Base-by-base conservation (phyloP, 2,113 vertebrate species). In the Neolamprologus sp. region DNA sequence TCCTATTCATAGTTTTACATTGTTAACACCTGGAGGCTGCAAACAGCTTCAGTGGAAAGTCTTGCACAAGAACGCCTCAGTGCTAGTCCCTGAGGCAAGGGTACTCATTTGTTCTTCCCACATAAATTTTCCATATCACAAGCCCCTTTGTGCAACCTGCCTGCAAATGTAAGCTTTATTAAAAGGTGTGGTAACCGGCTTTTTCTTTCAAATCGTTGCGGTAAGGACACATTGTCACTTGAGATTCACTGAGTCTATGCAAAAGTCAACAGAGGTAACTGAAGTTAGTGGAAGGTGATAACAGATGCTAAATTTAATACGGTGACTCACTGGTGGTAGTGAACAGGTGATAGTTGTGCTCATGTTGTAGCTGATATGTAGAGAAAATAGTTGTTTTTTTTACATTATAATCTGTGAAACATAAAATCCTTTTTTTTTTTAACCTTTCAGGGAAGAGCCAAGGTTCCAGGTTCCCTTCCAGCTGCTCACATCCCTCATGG, bases 391-490 rank as follows among this genome's bases (percentile, higher is more conserved):
- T 3, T 5, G 1, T 1, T 31, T 80, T 85, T 82, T 6, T 35
- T 53, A 14, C 9, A 21, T 31, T 12, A 57, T 12, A 28, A 26
- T 49, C 8, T 81, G 40, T 17, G 1, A 58, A 21, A 65, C 6
- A 53, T 71, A 2, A 75, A 86, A 47, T 54, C 23, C 7, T 83
- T 26, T 31, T 2, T 17, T 85, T 51, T 23, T 57, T 40, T 84
- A 53, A 80, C 75, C 71, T 85, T 83, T 80, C 35, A 99, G 99
- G 91, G 98, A 99, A 45, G 99, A 99, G 89, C 98, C 98, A 9
- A 96, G 98, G 53, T 99, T 99, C 91, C 99, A 99, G 94, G 97
- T 99, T 81, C 98, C 99, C 3, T 99, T 99, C 93, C 99, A 99
- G 95, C 94, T 99, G 85, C 96, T 99, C 80, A 98, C 97, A 9